These are phyloP conservation scores for Spinus pinus DNA, from an alignment of 2,797 vertebrate genomes.

Conservation along the genomic window DNA sequence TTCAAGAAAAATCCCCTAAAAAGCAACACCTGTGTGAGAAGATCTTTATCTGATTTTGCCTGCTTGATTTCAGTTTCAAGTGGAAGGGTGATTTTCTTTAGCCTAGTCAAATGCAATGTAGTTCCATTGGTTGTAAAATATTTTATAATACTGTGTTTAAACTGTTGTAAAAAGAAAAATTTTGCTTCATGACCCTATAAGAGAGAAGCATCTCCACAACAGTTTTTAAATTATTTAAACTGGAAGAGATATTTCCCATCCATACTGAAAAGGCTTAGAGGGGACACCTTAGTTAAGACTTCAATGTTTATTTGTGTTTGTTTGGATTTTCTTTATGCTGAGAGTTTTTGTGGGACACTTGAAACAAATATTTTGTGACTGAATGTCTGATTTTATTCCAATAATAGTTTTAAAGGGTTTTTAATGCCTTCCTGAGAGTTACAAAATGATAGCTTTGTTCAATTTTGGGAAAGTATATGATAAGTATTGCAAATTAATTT, in stretches of 20 bases:
- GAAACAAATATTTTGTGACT: not conserved
- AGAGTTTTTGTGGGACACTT: not conserved
- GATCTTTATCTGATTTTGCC: not conserved
- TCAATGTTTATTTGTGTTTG: rapidly evolving
- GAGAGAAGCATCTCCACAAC: not conserved
- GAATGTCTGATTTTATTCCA: not conserved
- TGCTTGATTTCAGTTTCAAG: not conserved
- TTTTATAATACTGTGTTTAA: not conserved
- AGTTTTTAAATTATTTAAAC: not conserved
- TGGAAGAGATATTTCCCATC: not conserved
- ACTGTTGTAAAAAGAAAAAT: not conserved
- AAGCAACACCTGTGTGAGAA: not conserved
- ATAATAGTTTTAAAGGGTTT: not conserved
- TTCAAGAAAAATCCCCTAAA: not conserved
- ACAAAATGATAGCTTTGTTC: not conserved
- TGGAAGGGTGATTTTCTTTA: not conserved
- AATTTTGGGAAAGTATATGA: not conserved
- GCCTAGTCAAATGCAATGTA: not conserved
- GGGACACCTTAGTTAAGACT: not conserved
- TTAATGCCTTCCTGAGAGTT: not conserved
- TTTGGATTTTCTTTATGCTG: not conserved
- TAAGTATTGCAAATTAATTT: not conserved
- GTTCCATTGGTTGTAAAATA: not conserved
- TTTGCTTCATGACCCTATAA: not conserved
- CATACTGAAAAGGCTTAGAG: not conserved